Conservation (phyloP, 2,888 invertebrate genomes). For the Acanthoscelides obtectus region DNA sequence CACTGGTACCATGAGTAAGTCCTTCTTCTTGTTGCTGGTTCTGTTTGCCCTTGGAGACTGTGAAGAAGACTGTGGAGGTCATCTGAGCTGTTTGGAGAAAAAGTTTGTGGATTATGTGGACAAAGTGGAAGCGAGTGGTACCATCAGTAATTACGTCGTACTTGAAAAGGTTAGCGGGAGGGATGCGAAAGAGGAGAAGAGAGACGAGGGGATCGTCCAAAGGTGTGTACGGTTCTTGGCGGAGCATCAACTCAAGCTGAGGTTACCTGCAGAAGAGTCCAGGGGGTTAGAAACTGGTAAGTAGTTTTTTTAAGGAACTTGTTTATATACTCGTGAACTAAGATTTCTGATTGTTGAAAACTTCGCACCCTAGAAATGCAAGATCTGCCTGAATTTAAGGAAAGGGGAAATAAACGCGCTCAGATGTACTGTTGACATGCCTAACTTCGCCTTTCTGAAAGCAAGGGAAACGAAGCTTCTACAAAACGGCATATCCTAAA, state of each 20-base stretch:
- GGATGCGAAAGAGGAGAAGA: constrained; percentile 23
- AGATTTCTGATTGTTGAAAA: too few species aligned
- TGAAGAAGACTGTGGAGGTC: constrained; percentile 31
- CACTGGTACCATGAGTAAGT: neutral
- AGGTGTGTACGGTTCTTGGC: constrained; percentile 49
- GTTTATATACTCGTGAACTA: too few species aligned
- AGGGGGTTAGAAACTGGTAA: constrained; percentile 31
- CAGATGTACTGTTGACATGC: too few species aligned
- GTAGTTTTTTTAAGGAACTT: constrained; percentile 47
- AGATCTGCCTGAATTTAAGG: too few species aligned
- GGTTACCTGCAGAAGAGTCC: constrained; percentile 43
- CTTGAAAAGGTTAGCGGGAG: constrained; percentile 42
- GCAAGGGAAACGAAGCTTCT: too few species aligned
- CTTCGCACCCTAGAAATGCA: too few species aligned
- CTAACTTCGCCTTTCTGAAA: too few species aligned
- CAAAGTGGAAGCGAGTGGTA: constrained; percentile 45
- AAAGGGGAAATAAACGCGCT: too few species aligned
- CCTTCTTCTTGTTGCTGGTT: neutral
- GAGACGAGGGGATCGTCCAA: constrained; percentile 46
- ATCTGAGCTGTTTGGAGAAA: constrained; percentile 42
- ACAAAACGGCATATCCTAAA: too few species aligned
- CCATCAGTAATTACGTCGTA: constrained; percentile 44
- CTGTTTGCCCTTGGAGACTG: neutral
- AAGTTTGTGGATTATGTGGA: constrained; percentile 49
- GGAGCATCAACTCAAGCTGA: constrained; percentile 49